Conservation (phyloP, 2,797 vertebrate genomes). For the Anniella stebbinsi region DNA sequence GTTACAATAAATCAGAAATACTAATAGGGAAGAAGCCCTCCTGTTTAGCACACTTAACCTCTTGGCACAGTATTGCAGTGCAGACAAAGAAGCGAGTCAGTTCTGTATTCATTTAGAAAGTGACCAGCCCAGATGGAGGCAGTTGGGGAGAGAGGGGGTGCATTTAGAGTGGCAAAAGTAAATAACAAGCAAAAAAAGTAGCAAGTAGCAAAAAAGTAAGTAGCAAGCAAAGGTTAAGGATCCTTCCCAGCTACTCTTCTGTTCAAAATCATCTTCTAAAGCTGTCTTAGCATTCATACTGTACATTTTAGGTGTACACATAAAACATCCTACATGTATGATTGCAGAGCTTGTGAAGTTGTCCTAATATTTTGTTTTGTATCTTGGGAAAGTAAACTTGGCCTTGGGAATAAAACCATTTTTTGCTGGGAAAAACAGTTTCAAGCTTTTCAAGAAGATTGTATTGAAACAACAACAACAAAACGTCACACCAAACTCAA, state of each 20-base stretch:
- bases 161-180: background rate
- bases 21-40: background rate
- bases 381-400: background rate
- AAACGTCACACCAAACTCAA: conserved; percentile 5
- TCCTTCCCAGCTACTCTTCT: background rate
- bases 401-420: background rate
- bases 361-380: background rate
- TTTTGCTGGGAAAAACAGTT: conserved; percentile 32
- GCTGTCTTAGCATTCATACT: background rate
- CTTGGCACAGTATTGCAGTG: background rate
- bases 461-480: too few species aligned
- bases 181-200: too few species aligned
- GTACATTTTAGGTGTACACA: background rate
- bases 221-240: background rate
- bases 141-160: background rate
- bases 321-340: background rate
- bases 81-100: background rate
- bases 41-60: background rate
- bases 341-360: background rate
- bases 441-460: conserved; percentile 37
- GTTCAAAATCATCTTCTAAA: background rate
- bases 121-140: background rate
- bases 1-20: background rate
- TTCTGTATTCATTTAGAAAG: background rate
- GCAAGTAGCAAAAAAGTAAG: background rate